A percentile compares a stretch with the other conserved stretches of the same genome.
These are phyloP conservation scores for Ptychadena robeensis DNA, from an alignment of 2,797 vertebrate genomes.

Conservation along the genomic window DNA sequence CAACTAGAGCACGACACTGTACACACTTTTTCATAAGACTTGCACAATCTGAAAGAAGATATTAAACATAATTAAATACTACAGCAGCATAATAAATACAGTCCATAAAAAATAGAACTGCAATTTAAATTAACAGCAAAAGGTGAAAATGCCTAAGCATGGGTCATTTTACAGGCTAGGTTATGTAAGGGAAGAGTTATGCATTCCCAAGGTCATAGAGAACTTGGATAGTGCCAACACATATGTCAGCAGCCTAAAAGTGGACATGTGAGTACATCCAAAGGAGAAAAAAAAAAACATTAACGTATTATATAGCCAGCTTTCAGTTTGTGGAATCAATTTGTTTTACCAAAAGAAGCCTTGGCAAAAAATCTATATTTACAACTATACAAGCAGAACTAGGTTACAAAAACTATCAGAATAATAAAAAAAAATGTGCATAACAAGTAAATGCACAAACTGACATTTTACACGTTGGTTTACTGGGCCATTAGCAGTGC, in stretches of 20 bases:
- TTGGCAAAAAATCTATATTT: not conserved
- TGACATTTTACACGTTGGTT: too few relatives aligned
- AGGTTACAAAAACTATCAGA: not conserved
- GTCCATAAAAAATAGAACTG: not conserved
- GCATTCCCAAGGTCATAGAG: conserved; percentile 33
- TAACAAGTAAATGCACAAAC: too few relatives aligned
- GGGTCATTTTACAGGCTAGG: conserved; percentile 3
- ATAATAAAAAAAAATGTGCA: too few relatives aligned
- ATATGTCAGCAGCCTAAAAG: conserved; percentile 38
- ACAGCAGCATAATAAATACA: too few relatives aligned
- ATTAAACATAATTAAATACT: not conserved
- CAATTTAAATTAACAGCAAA: not conserved
- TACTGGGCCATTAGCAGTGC: too few relatives aligned
- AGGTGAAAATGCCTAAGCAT: not conserved
- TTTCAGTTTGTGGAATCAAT: conserved; percentile 9
- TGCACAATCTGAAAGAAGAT: conserved; percentile 88
- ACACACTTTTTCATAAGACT: conserved; percentile 99
- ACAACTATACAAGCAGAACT: not conserved
- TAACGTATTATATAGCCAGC: conserved; percentile 33
- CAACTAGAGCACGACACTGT: conserved; percentile 96
- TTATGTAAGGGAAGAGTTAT: conserved; percentile 19
- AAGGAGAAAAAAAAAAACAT: conserved; percentile 1
- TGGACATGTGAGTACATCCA: conserved; percentile 27
- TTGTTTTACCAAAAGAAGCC: not conserved
- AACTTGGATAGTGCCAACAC: conserved; percentile 13